Base-by-base conservation (phyloP, 1,140 invertebrate genomes). In the Chlorops oryzae region DNA sequence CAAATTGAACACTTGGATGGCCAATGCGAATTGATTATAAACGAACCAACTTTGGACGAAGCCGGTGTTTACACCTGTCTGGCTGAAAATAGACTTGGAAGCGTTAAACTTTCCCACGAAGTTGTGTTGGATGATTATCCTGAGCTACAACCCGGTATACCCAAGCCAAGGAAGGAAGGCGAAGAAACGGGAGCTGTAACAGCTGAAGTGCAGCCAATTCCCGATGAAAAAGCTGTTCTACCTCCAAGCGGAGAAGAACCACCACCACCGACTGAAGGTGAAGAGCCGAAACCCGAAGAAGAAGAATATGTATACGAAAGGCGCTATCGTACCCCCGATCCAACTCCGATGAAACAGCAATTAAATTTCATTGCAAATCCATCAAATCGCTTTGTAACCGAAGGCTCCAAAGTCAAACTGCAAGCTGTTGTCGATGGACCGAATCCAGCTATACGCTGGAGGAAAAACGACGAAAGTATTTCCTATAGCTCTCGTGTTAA, bases 1-100 rank as follows among this genome's bases (percentile, higher is more conserved):
- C 80, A 84, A 34, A 79, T 78, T 47, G 82, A 87, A 59, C 71
- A 83, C 28, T 80, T 81, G 22, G 85, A 89, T 57, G 85, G 87
- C 22, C 76, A 86, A 39, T 88, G 87, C 65, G 78, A 82, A 58
- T 69, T 92, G 32, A 77, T 82, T 54, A 84, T 90, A 53, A 75
- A 74, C 25, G 75, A 80, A 50, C 86, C 87, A 20, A 75, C 78
- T 46, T 52, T 70, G 34, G 72, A 75, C 39, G 88, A 91, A 65
- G 82, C 78, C 58, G 67, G 80, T 50, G 49, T 62, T 47, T 90
- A 91, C 63, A 84, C 81, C 6, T 89, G 87, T 61, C 79, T 77
- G 61, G 87, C 87, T 28, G 81, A 85, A 63, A 87, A 82, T 65
- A 71, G 61, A 53, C 57, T 72, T 47, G 69, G 69, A 50, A 59